Conservation (phyloP, 2,797 vertebrate species). For the Onychomys leucogaster region DNA sequence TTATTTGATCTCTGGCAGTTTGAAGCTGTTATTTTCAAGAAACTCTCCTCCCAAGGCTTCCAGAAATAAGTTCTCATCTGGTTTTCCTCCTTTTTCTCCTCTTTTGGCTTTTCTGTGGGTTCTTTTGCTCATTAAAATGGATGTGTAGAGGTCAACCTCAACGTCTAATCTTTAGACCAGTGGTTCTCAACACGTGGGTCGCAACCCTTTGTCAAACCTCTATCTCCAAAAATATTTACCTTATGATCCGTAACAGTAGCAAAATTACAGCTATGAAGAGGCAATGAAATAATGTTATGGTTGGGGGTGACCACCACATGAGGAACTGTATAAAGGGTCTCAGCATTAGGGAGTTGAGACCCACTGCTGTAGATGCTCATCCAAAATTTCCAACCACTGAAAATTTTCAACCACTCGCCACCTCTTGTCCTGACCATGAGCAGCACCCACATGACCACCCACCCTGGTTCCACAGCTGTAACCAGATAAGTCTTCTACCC, state of each 20-base stretch:
- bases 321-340: background rate
- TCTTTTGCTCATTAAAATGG: background rate
- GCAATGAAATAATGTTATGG: background rate
- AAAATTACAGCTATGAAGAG: background rate
- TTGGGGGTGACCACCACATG: background rate
- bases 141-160: background rate
- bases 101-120: background rate
- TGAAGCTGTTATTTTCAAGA: slow-evolving; percentile 11
- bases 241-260: background rate
- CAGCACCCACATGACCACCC: background rate
- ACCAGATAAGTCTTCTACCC: background rate
- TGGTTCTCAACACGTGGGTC: background rate
- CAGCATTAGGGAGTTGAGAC: background rate
- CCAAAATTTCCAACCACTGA: background rate
- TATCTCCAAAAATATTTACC: background rate
- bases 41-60: background rate
- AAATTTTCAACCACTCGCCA: background rate
- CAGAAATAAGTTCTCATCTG: background rate
- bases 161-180: background rate
- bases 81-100: background rate
- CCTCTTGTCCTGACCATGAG: background rate
- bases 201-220: background rate
- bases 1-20: background rate
- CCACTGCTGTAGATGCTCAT: background rate
- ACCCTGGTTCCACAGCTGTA: background rate